These are phyloP conservation scores for Stomatorhinus walkeri DNA, from an alignment of 2,797 vertebrate genomes.

Conservation along the genomic window DNA sequence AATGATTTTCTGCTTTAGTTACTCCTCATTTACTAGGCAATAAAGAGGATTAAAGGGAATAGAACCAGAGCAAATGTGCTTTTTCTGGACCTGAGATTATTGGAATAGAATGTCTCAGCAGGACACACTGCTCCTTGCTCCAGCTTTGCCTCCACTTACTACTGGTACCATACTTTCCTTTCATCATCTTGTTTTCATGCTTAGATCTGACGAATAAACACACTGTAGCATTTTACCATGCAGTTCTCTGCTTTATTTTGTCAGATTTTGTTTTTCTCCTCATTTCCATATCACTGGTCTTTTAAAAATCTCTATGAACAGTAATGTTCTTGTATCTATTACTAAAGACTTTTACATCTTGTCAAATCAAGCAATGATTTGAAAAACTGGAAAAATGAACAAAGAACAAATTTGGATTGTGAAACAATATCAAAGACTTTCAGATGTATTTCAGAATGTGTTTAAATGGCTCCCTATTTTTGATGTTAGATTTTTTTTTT, in stretches of 20 bases:
- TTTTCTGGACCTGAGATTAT: conserved; percentile 26
- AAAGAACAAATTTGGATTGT: neutral
- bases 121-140: neutral
- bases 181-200: conserved; percentile 6
- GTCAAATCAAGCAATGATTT: neutral
- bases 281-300: neutral
- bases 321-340: neutral
- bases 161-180: neutral
- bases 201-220: conserved; percentile 1
- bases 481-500: neutral
- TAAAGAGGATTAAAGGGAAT: conserved; percentile 31
- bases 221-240: neutral
- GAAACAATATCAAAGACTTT: neutral
- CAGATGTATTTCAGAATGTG: neutral
- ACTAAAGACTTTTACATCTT: neutral
- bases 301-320: neutral
- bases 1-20: conserved; percentile 32
- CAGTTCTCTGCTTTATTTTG: neutral
- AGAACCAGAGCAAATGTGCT: conserved; percentile 25
- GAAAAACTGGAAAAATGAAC: neutral
- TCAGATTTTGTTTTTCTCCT: neutral
- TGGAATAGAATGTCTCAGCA: conserved; percentile 23
- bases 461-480: neutral
- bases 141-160: neutral
- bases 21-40: conserved; percentile 28